Conservation (phyloP, 2,888 invertebrate species). For the Agrilus mali region DNA sequence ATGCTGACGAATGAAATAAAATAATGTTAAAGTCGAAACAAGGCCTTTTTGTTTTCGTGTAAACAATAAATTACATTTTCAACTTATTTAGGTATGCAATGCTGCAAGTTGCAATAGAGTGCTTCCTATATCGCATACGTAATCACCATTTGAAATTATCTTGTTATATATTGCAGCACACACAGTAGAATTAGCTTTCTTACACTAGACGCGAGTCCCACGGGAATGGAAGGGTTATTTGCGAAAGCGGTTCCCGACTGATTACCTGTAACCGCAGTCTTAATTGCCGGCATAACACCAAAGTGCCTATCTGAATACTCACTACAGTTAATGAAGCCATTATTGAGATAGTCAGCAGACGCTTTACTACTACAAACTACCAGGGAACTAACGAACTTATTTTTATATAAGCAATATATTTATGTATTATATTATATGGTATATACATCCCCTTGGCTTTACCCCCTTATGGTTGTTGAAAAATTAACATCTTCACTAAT, state of each 20-base stretch:
- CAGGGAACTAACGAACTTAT: not conserved
- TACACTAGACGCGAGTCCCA: conserved; percentile 5
- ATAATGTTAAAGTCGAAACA: too few relatives aligned
- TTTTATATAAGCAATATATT: too few relatives aligned
- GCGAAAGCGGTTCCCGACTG: conserved; percentile 26
- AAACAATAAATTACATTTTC: too few relatives aligned
- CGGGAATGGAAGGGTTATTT: conserved; percentile 11
- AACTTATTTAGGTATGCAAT: too few relatives aligned
- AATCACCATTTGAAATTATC: not conserved
- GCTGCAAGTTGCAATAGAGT: too few relatives aligned
- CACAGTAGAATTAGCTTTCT: conserved; percentile 9
- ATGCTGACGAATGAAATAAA: too few relatives aligned
- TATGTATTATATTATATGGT: too few relatives aligned
- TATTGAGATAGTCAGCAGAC: not conserved
- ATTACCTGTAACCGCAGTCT: conserved; percentile 32
- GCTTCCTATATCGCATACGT: too few relatives aligned
- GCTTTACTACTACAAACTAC: not conserved
- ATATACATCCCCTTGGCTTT: too few relatives aligned
- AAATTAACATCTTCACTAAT: too few relatives aligned
- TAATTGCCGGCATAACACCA: conserved; percentile 30
- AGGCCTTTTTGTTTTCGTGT: too few relatives aligned
- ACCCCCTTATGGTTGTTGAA: too few relatives aligned
- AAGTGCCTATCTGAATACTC: conserved; percentile 28
- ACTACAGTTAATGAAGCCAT: conserved; percentile 16
- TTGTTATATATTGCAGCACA: conserved; percentile 6